Evolutionary conservation across 2,888 invertebrate genomes (phyloP), one percentile per base, ranked within the genome.

Genomic region (Catocala nupta): DNA sequence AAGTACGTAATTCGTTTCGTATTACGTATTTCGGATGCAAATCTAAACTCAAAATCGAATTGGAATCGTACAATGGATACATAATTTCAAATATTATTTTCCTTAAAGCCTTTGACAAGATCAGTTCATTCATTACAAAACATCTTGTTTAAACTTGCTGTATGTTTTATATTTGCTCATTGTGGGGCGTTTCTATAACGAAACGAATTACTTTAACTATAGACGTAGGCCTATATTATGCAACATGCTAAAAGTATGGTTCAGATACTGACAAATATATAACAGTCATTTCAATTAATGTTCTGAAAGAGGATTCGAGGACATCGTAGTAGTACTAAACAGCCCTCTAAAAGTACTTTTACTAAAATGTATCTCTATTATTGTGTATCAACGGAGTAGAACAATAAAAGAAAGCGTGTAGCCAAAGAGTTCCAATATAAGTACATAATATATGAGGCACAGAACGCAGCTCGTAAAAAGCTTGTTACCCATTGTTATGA

Each of bases 401-500:
- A 47, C 25, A 56, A 52, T 50, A 55, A 55, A 44, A 53, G 25
- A 58, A 53, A 55, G 13, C 25, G 34, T 8, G 34, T 10, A 59
- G 54, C 55, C 12, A 42, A 6, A 48, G 11, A 56, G 9, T 13
- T n/a, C 1, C 9, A 9, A 12, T 25, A 42, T 11, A 16, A 16
- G n/a, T 55, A 50, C 55, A 39, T 55, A 60, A 70, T 65, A 55
- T 25, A 62, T 50, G 60, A 62, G 49, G 52, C 59, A 67, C 39
- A 57, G 5, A 54, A 61, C 48, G 64, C 51, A 70, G 68, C 63
- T 55, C 64, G 71, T 72, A 68, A 71, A 78, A 79, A 73, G 69
- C 75, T 71, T 68, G 76, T 79, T 73, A 73, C 68, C 73, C 71
- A 81, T 85, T 87, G 84, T 84, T 81, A 84, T 79, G 78, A 80